Evolutionary conservation across 2,113 vertebrate genomes (phyloP).

Genomic region (Catharus bicknelli): DNA sequence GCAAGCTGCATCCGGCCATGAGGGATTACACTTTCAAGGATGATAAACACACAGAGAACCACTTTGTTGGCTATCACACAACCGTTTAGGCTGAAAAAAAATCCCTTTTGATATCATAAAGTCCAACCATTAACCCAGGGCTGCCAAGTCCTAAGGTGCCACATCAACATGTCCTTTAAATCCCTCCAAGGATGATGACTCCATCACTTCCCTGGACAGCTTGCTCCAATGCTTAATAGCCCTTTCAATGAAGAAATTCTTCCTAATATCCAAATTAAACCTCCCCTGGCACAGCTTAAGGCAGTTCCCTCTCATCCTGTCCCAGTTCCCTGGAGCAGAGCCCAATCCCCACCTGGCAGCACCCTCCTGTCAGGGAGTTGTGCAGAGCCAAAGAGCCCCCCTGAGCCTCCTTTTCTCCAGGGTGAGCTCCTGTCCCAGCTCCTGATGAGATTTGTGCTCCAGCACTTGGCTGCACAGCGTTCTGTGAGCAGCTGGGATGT

Average conservation of each 20-base stretch:
- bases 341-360: accelerated
- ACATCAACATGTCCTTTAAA: background rate
- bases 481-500: background rate
- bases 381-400: background rate
- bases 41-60: background rate
- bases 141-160: too few species aligned
- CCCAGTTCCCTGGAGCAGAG: background rate
- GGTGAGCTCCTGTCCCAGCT: background rate
- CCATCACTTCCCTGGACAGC: background rate
- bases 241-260: background rate
- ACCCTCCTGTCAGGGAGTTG: background rate
- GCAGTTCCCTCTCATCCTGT: accelerated
- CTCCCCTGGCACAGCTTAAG: too few species aligned
- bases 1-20: background rate
- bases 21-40: slow-evolving; percentile 1
- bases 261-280: background rate
- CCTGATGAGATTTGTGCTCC: background rate
- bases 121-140: background rate
- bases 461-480: background rate
- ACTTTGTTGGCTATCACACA: background rate
- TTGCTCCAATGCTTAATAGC: background rate
- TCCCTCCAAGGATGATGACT: background rate
- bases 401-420: background rate
- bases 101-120: background rate
- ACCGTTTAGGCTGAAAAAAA: background rate